phyloP scores from a whole-genome alignment of 37 sponge, comb jelly and placozoan genomes.

The Chondrilla cf. caribensis region DNA sequence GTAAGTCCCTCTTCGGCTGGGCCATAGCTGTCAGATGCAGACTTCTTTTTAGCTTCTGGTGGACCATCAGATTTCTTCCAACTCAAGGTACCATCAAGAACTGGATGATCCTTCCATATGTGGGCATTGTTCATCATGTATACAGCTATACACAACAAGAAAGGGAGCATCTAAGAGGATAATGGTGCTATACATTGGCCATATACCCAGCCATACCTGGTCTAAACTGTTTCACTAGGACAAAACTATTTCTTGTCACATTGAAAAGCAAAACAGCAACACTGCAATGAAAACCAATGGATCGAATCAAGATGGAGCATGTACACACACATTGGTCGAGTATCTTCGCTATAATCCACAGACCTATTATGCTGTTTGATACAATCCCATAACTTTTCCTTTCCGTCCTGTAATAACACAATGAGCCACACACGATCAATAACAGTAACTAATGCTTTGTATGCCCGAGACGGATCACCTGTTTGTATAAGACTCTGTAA shows the following conservation, averaged over 20 bases:
- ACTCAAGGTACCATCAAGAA: slow-evolving; percentile 43
- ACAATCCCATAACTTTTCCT: slow-evolving; percentile 79
- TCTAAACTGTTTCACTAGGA: slow-evolving; percentile 90
- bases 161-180: too few relatives aligned
- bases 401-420: slow-evolving; percentile 57
- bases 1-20: slow-evolving; percentile 64
- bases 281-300: slow-evolving; percentile 37
- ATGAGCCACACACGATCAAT: too few relatives aligned
- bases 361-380: slow-evolving; percentile 86
- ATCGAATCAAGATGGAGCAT: slow-evolving; percentile 5
- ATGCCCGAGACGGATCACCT: too few relatives aligned
- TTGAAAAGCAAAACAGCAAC: slow-evolving; percentile 81
- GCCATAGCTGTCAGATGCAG: slow-evolving; percentile 16
- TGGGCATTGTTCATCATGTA: slow-evolving; percentile 53
- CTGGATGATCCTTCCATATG: slow-evolving; percentile 40
- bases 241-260: slow-evolving; percentile 63
- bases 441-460: too few relatives aligned
- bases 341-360: too few relatives aligned
- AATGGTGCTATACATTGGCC: neutral
- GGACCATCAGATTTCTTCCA: slow-evolving; percentile 25
- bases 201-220: slow-evolving; percentile 64
- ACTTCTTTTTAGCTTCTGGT: neutral
- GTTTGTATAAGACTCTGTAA: slow-evolving; percentile 74
- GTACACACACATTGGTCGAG: too few relatives aligned
- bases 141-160: slow-evolving; percentile 48